These are phyloP conservation scores for Cyclargus thomasi DNA, from an alignment of 1,140 invertebrate genomes.

Conservation along the genomic window DNA sequence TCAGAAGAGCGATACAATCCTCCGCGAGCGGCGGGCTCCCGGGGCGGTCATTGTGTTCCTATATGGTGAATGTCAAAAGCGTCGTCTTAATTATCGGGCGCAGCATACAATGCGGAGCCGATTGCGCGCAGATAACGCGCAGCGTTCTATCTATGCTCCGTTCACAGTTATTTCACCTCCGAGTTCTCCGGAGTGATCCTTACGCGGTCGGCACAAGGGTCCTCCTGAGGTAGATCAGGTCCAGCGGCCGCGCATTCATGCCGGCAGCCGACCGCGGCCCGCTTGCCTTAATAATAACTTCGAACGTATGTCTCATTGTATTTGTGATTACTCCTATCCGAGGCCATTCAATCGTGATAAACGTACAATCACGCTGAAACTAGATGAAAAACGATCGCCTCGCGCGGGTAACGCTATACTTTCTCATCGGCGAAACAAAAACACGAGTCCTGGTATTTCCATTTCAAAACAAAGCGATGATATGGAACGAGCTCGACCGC, in stretches of 20 bases:
- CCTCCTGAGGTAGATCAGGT: no score
- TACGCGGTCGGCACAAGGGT: no score
- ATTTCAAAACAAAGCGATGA: slow-evolving; percentile 42
- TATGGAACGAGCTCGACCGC: slow-evolving; percentile 57
- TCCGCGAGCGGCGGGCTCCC: slow-evolving; percentile 43
- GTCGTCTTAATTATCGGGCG: slow-evolving; percentile 74
- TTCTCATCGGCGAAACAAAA: slow-evolving; percentile 19
- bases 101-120: slow-evolving; percentile 69
- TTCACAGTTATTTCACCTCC: no score
- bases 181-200: no score
- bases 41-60: slow-evolving; percentile 73
- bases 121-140: slow-evolving; percentile 69
- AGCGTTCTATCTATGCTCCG: slow-evolving; percentile 47
- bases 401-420: slow-evolving; percentile 23
- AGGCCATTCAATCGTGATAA: slow-evolving; percentile 65
- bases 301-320: slow-evolving; percentile 70
- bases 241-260: slow-evolving; percentile 54
- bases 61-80: slow-evolving; percentile 74
- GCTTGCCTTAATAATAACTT: slow-evolving; percentile 70
- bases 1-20: slow-evolving; percentile 67
- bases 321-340: slow-evolving; percentile 69
- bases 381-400: slow-evolving; percentile 40
- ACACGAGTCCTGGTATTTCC: slow-evolving; percentile 31
- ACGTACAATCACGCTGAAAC: slow-evolving; percentile 38
- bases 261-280: slow-evolving; percentile 51